Conservation (phyloP, 2,888 invertebrate genomes). For the Biston stratarius region DNA sequence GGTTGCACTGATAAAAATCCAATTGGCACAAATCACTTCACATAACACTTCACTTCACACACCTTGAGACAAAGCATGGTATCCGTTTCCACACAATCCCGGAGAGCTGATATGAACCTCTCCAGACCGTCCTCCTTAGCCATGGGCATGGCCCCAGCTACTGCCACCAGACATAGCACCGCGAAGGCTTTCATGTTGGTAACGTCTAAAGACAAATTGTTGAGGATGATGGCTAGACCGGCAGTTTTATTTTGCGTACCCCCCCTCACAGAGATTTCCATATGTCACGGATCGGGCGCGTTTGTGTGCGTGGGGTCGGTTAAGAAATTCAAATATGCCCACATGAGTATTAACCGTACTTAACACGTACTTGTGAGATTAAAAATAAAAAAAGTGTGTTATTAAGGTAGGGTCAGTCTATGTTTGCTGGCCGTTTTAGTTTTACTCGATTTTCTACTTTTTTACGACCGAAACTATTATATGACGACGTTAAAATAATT, state of each 20-base stretch:
- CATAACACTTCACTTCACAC: slow-evolving; percentile 77
- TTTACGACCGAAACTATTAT: slow-evolving; percentile 27
- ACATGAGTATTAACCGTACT: slow-evolving; percentile 59
- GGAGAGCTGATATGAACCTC: slow-evolving; percentile 79
- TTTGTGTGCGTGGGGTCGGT: slow-evolving; percentile 44
- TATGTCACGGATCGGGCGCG: slow-evolving; percentile 68
- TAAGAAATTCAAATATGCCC: slow-evolving; percentile 64
- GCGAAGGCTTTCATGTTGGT: slow-evolving; percentile 75
- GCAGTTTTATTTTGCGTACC: slow-evolving; percentile 80
- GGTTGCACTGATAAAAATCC: slow-evolving; percentile 38
- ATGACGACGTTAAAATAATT: not conserved
- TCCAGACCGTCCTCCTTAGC: slow-evolving; percentile 76
- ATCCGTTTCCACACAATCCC: slow-evolving; percentile 90
- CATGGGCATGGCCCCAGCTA: slow-evolving; percentile 72
- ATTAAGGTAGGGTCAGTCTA: slow-evolving; percentile 51
- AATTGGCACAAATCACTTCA: slow-evolving; percentile 53
- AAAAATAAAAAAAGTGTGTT: slow-evolving; percentile 58
- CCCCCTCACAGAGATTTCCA: slow-evolving; percentile 69
- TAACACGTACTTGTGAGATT: slow-evolving; percentile 68
- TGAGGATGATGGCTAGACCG: slow-evolving; percentile 67
- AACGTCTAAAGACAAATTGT: slow-evolving; percentile 75
- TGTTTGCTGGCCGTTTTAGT: slow-evolving; percentile 37
- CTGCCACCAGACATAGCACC: slow-evolving; percentile 68
- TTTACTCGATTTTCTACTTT: slow-evolving; percentile 41
- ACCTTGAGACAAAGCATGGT: slow-evolving; percentile 92